A percentile compares a stretch with the other conserved stretches of the same genome.
These are phyloP conservation scores for Aphidius ervi DNA, from an alignment of 1,140 invertebrate species.

Conservation along the genomic window DNA sequence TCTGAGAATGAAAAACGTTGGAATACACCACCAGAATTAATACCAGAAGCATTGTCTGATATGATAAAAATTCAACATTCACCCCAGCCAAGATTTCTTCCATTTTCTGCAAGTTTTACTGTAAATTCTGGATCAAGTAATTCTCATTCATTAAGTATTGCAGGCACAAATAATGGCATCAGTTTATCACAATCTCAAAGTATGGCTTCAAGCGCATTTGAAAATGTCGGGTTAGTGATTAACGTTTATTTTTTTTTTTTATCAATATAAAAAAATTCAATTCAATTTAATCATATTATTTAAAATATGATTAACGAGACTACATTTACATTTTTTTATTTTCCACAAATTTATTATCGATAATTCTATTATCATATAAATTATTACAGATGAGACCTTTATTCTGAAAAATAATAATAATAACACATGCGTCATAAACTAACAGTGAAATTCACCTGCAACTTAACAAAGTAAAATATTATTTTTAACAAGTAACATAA, in stretches of 20 bases:
- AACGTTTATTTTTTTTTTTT: constrained; percentile 2
- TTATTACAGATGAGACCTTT: too few species aligned
- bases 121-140: constrained; percentile 34
- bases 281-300: not conserved
- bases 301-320: not conserved
- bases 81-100: constrained; percentile 37
- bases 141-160: constrained; percentile 42
- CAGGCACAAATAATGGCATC: constrained; percentile 35
- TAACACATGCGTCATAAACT: too few species aligned
- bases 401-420: too few species aligned
- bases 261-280: too few species aligned
- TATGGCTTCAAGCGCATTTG: constrained; percentile 24
- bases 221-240: constrained; percentile 30
- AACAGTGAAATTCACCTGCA: too few species aligned
- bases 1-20: constrained; percentile 31
- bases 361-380: too few species aligned
- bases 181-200: constrained; percentile 43
- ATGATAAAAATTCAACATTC: constrained; percentile 20
- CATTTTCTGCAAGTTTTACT: constrained; percentile 41
- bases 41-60: constrained; percentile 25
- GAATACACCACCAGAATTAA: constrained; percentile 38
- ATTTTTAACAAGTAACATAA: too few species aligned
- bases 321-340: not conserved
- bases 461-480: too few species aligned
- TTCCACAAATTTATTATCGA: too few species aligned